Evolutionary conservation across 2,888 invertebrate species (phyloP).

Genomic region (Leuctra nigra): DNA sequence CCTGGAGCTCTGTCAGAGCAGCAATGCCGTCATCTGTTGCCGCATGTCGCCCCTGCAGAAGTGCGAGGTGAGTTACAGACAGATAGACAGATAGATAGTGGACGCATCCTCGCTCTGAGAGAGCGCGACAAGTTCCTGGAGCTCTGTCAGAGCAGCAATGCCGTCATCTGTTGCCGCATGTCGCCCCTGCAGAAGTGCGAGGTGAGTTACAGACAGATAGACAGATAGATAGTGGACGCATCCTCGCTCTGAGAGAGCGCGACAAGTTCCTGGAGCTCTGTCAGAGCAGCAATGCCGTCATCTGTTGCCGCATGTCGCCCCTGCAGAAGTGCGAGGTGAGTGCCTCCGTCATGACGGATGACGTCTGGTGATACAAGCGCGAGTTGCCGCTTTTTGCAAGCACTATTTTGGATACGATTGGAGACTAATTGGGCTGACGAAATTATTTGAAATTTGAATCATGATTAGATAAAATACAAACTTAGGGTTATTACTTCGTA

Average conservation of each 20-base stretch:
- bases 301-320: constrained; percentile 87
- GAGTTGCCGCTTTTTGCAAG: too few species aligned
- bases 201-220: constrained; percentile 45
- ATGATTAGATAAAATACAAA: too few species aligned
- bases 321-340: constrained; percentile 78
- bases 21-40: constrained; percentile 84
- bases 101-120: constrained; percentile 58
- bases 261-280: constrained; percentile 62
- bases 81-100: too few species aligned
- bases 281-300: constrained; percentile 66
- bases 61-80: constrained; percentile 55
- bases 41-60: constrained; percentile 86
- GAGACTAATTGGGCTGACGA: too few species aligned
- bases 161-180: constrained; percentile 85
- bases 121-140: constrained; percentile 57
- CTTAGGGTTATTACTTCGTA: too few species aligned
- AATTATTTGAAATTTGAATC: too few species aligned
- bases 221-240: too few species aligned
- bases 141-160: constrained; percentile 62
- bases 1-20: constrained; percentile 59
- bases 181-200: constrained; percentile 87
- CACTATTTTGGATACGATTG: too few species aligned
- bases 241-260: constrained; percentile 55
- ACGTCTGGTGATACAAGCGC: too few species aligned
- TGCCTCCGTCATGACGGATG: too few species aligned